Evolutionary conservation across 2,888 invertebrate species (phyloP), one percentile per base, ranked within the genome.

Genomic region (Anarsia innoxiella): DNA sequence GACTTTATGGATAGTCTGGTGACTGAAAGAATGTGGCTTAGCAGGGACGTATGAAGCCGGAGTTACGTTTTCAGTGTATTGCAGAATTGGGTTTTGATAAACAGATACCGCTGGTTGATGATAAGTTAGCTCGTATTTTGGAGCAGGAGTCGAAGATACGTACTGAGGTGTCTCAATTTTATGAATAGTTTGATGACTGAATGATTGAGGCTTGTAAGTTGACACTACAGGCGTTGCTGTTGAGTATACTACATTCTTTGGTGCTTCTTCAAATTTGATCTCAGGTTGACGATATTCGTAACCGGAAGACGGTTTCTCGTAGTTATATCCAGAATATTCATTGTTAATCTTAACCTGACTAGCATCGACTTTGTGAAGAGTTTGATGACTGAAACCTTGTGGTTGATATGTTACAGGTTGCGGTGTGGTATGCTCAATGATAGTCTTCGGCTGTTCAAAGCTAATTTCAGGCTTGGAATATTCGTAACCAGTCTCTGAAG

Each of bases 61-160:
- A 12, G 72, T 66, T n/a, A 61, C 57, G 35, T 71, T 65, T 50
- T 75, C 64, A 2, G 64, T 66, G 40, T 74, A 80, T 47, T 75
- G 60, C 4, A 76, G 39, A 10, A 82, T 59, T 2, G 82, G 83
- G 44, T 83, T 83, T 50, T 79, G 63, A 40, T 83, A 79, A 10
- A 70, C 42, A 10, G 79, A 65, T 1, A 77, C 72, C 14, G 75
- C 62, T 25, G 80, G 75, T 32, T 72, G 65, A 42, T 77, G 72
- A 37, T 79, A 76, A 19, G 60, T 53, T 26, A 71, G 49, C 40
- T 69, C 60, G 11, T 74, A 56, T 41, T 54, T 48, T 30, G 83
- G 65, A 31, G 51, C 41, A 13, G 66, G 56, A 14, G 83, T 76
- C 23, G 73, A 69, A 19, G 67, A 61, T 4, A 68, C 55, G 23